Base-by-base conservation (phyloP, 2,797 vertebrate genomes). In the Peromyscus eremicus region DNA sequence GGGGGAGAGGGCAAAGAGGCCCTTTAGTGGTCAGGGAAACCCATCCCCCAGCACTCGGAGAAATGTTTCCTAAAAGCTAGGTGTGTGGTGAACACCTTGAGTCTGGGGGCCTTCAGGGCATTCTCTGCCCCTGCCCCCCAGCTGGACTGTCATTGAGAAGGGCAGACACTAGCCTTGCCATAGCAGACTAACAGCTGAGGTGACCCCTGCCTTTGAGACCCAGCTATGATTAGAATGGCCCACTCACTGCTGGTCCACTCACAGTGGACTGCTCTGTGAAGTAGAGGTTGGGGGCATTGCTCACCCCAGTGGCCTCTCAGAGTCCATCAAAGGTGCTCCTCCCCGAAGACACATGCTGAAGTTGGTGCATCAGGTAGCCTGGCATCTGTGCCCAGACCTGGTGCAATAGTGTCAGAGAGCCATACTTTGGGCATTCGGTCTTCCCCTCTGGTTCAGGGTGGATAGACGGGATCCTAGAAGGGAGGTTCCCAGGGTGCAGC, bases 321-420 rank as follows among this genome's bases (percentile, higher is more conserved):
- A 55, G 21, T 14, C 86, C 17, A 5, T 17, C 46, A 75, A 17
- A 75, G n/a, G n/a, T 4, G 0, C 23, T 32, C 21, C 40, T 71
- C 55, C 25, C 27, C 12, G 46, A 23, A 14, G 27, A 76, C 5
- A n/a, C 10, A 1, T 6, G 37, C 16, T 84, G 13, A 60, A 32
- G 43, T 1, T 1, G 11, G 71, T 6, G 8, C 19, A 1, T 8
- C 1, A 0, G 13, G 34, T 0, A 0, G 70, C 75, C 83, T 49
- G 70, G 14, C 10, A 0, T 29, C 27, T 0, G 25, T 21, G 23
- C 49, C 37, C n/a, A n/a, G 37, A 52, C 40, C 29, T 12, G 60
- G 82, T 25, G 25, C 17, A 0, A n/a, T 0, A 0, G 34, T 1
- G 14, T 1, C 27, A 19, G 43, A 70, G 4, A 43, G 27, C 29